Base-by-base conservation (phyloP, 2,888 invertebrate species). In the Chloroclysta siterata region DNA sequence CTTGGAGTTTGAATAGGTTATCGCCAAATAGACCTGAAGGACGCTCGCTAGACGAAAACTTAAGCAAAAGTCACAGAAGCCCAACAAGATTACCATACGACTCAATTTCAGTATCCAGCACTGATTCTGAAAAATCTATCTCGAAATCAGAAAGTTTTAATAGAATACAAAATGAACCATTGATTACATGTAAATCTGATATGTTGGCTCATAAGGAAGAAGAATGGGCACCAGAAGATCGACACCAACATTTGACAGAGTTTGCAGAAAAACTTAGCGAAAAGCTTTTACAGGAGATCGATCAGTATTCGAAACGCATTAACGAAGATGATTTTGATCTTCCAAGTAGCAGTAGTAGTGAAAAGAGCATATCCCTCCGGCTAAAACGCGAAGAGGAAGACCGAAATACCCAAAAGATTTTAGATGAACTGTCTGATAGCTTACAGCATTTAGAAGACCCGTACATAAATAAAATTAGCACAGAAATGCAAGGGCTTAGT, bases 251-350 rank as follows among this genome's bases (percentile, higher is more conserved):
- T 79, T 90, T 97, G 66, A 95, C 95, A 2, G 96, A 97, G 75
- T 97, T 97, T 76, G 97, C 97, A 0, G 97, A 97, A 78, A 95
- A 96, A 79, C 88, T 97, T n/a, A 96, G 96, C 78, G 96, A 96
- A 78, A 97, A 97, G 81, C 88, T 97, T 66, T 93, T 97, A 60
- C 95, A 96, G 69, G 97, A 97, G 86, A 95, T 97, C 68, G 96
- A 97, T 78, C 94, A 93, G 78, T 93, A 93, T 73, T 93, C 93
- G 39, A 93, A 93, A 75, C 81, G 92, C 53, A 92, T 93, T 29
- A 93, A 89, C 55, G 94, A 94, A 74, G 93, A 93, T 70, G 93
- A 93, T 72, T 93, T 93, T 58, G 93, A 93, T 75, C 77, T 93
- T 53, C 91, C 92, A 1, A 93, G 93, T 66, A 93, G 93, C 67